Percentiles rank a stretch among this genome's conserved stretches.
Evolutionary conservation across 2,888 invertebrate genomes (phyloP).

Genomic region (Linnaemya tessellans): DNA sequence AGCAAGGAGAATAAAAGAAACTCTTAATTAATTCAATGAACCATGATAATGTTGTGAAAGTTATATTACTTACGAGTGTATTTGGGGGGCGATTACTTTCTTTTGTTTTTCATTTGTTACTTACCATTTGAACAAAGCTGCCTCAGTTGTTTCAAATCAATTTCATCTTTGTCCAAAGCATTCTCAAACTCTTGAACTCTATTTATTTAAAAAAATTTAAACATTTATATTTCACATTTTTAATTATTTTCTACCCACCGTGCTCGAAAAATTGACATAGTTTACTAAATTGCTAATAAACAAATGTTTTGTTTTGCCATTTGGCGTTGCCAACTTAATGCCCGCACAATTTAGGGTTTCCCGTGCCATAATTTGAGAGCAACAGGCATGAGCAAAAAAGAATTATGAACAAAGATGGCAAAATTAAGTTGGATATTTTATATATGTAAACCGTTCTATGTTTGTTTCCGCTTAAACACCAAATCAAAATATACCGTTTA

Average conservation of each 20-base stretch:
- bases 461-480: too few relatives aligned
- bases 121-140: slow-evolving; percentile 92
- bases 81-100: slow-evolving; percentile 48
- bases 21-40: slow-evolving; percentile 31
- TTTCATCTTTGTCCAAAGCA: slow-evolving; percentile 87
- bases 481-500: too few relatives aligned
- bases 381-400: not conserved
- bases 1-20: slow-evolving; percentile 27
- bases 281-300: slow-evolving; percentile 54
- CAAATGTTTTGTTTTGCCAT: slow-evolving; percentile 62
- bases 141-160: slow-evolving; percentile 88
- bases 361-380: not conserved
- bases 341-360: slow-evolving; percentile 6
- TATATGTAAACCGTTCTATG: too few relatives aligned
- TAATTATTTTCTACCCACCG: slow-evolving; percentile 77
- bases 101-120: slow-evolving; percentile 65
- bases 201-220: slow-evolving; percentile 19
- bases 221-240: slow-evolving; percentile 10
- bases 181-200: slow-evolving; percentile 93
- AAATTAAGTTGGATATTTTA: too few relatives aligned
- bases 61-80: slow-evolving; percentile 32
- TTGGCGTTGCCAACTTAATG: slow-evolving; percentile 50
- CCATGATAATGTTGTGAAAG: slow-evolving; percentile 46
- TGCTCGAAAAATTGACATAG: slow-evolving; percentile 82
- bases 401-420: too few relatives aligned